These are phyloP conservation scores for Cathartes aura DNA, from an alignment of 2,113 vertebrate genomes.

Conservation along the genomic window DNA sequence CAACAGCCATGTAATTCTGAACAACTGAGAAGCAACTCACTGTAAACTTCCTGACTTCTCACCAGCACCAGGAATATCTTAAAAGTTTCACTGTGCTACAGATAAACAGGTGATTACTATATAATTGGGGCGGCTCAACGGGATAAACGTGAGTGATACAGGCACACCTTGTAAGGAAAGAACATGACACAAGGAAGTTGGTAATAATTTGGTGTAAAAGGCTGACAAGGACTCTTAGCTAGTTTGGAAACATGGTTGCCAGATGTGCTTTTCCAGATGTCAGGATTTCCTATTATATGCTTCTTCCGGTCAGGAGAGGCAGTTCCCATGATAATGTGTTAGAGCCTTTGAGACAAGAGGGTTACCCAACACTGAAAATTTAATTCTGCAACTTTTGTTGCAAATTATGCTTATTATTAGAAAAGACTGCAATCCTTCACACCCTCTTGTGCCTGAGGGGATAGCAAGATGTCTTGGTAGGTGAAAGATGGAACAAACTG, in stretches of 20 bases:
- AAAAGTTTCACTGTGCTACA: background rate
- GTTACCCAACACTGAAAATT: background rate
- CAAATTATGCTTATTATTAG: background rate
- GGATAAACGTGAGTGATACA: background rate
- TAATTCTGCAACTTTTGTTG: background rate
- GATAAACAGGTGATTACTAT: background rate
- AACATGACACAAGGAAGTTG: background rate
- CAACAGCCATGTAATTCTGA: background rate
- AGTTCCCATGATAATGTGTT: background rate
- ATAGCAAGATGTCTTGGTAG: background rate
- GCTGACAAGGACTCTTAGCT: slow-evolving; percentile 1
- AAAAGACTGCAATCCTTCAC: background rate
- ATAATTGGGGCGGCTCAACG: background rate
- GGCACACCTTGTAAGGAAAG: slow-evolving; percentile 19
- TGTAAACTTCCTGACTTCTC: background rate
- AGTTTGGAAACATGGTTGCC: slow-evolving; percentile 41
- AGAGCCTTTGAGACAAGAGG: background rate
- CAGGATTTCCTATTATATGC: slow-evolving; percentile 57
- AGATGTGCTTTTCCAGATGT: slow-evolving; percentile 67
- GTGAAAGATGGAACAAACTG: background rate
- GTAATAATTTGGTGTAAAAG: slow-evolving; percentile 34
- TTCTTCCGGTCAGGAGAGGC: slow-evolving; percentile 19
- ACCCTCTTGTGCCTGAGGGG: background rate
- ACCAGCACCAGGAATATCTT: background rate
- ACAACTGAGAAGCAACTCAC: background rate